These are phyloP conservation scores for Meiosimyza platycephala DNA, from an alignment of 2,888 invertebrate genomes.

Conservation along the genomic window DNA sequence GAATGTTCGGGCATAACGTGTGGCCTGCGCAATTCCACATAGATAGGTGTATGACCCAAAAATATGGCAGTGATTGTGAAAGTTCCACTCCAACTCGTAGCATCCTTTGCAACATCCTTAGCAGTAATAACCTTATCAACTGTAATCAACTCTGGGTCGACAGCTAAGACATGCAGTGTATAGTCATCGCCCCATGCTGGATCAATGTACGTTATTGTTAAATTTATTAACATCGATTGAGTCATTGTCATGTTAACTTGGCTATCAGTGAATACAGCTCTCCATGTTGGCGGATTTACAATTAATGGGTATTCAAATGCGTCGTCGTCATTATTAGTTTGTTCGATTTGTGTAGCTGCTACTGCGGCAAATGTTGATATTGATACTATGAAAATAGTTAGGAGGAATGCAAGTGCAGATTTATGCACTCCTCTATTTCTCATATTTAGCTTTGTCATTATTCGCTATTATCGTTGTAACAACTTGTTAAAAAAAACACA, in stretches of 20 bases:
- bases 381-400: neutral
- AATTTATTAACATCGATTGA: conserved; percentile 34
- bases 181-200: conserved; percentile 40
- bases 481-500: too few species aligned
- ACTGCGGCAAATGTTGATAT: neutral
- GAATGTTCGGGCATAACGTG: conserved; percentile 48
- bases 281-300: conserved; percentile 40
- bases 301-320: neutral
- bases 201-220: conserved; percentile 43
- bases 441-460: neutral
- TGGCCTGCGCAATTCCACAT: conserved; percentile 44
- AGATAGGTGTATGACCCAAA: conserved; percentile 53
- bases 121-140: conserved; percentile 49
- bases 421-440: neutral
- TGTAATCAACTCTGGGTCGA: conserved; percentile 44
- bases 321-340: neutral
- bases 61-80: conserved; percentile 48
- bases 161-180: conserved; percentile 42
- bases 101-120: conserved; percentile 38
- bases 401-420: neutral
- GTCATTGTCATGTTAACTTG: conserved; percentile 47
- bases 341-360: neutral
- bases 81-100: conserved; percentile 43
- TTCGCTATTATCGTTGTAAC: too few species aligned
- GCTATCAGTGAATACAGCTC: conserved; percentile 35